Evolutionary conservation across 2,888 invertebrate species (phyloP).

Genomic region (Tenthredo distinguenda): DNA sequence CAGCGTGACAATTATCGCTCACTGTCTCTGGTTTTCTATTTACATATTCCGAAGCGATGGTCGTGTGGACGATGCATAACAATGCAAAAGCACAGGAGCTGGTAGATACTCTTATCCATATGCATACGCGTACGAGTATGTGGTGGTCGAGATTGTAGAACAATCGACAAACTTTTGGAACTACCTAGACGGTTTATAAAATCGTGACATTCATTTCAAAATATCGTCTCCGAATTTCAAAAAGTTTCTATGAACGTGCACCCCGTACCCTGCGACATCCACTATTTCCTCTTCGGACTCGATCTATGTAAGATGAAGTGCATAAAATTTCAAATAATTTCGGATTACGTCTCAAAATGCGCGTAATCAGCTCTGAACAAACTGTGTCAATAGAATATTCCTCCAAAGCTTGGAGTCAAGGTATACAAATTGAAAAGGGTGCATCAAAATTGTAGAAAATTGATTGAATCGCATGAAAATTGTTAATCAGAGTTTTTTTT

Average conservation of each 20-base stretch:
- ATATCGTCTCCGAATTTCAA: too few species aligned
- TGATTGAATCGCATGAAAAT: too few species aligned
- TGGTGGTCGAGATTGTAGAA: neutral
- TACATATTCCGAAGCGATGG: constrained; percentile 6
- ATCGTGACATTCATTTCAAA: neutral
- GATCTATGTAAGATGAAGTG: neutral
- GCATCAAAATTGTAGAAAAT: neutral
- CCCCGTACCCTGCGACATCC: too few species aligned
- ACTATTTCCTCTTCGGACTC: neutral
- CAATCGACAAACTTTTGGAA: neutral
- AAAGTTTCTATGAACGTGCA: too few species aligned
- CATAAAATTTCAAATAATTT: neutral
- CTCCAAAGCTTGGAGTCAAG: neutral
- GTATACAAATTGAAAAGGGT: neutral
- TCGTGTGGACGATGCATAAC: neutral
- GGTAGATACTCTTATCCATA: neutral
- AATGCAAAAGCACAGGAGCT: neutral
- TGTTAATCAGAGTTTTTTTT: too few species aligned
- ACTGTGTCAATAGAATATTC: too few species aligned
- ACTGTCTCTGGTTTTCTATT: neutral
- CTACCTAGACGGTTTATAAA: neutral
- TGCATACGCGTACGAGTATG: neutral
- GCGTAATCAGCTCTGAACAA: too few species aligned
- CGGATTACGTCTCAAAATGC: neutral
- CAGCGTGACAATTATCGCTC: neutral